These are phyloP conservation scores for Odontophorus gujanensis DNA, from an alignment of 2,113 vertebrate genomes.

Conservation along the genomic window DNA sequence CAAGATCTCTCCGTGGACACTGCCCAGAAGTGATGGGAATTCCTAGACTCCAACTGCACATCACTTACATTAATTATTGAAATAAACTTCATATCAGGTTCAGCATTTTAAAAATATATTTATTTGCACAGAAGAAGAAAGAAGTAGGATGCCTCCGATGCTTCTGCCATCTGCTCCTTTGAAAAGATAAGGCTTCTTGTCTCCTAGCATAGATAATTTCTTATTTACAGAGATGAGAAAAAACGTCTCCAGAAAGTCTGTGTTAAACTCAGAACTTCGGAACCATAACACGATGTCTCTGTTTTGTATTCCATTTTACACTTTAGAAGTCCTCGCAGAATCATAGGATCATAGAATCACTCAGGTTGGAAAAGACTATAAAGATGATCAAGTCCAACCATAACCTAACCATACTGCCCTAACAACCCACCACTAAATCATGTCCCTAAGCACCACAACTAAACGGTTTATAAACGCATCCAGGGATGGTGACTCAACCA, in stretches of 20 bases:
- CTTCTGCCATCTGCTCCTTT: constrained; percentile 63
- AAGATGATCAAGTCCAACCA: too few relatives aligned
- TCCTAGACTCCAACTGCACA: constrained; percentile 39
- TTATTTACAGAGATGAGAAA: constrained; percentile 54
- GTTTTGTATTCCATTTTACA: neutral
- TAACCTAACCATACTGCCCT: too few relatives aligned
- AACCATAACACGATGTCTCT: neutral
- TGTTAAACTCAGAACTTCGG: neutral
- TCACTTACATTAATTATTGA: constrained; percentile 71
- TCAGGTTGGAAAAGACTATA: too few relatives aligned
- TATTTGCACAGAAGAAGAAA: constrained; percentile 57
- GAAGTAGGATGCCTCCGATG: neutral
- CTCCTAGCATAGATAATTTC: constrained; percentile 32
- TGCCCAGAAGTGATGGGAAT: constrained; percentile 71
- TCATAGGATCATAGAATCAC: too few relatives aligned
- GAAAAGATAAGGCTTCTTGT: constrained; percentile 17
- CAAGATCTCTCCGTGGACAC: constrained; percentile 50
- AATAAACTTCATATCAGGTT: constrained; percentile 68
- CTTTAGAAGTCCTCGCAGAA: neutral
- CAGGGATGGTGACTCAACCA: too few relatives aligned
- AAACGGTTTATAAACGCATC: too few relatives aligned
- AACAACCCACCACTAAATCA: too few relatives aligned
- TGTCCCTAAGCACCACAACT: too few relatives aligned
- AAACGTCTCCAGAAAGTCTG: neutral
- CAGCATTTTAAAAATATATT: constrained; percentile 65